These are phyloP conservation scores for Telmatochromis sp. DNA, from an alignment of 2,113 vertebrate species.

Conservation along the genomic window DNA sequence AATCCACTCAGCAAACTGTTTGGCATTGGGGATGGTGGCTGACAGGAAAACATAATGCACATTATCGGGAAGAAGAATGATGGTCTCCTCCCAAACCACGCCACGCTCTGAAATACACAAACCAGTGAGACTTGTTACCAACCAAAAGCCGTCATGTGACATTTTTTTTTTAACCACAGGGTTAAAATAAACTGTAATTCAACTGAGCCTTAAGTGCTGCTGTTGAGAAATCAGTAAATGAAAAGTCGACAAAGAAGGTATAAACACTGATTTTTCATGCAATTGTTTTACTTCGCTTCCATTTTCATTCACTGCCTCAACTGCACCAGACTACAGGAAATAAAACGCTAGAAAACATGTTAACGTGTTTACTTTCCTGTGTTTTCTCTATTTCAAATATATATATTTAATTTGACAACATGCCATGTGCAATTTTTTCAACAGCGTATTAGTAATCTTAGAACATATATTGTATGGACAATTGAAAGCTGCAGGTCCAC, in stretches of 20 bases:
- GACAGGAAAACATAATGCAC: constrained; percentile 98
- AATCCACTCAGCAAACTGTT: constrained; percentile 98
- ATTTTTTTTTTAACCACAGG: not conserved
- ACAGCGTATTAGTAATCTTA: not conserved
- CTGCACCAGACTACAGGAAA: not conserved
- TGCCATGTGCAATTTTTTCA: not conserved
- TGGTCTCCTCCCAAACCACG: constrained; percentile 98
- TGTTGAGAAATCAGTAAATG: not conserved
- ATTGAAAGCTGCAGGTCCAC: not conserved
- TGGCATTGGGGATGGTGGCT: constrained; percentile 95
- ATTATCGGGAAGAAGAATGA: constrained; percentile 97
- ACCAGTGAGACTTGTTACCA: not conserved
- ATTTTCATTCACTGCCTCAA: not conserved
- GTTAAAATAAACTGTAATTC: not conserved
- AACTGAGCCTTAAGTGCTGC: not conserved
- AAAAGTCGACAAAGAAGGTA: not conserved
- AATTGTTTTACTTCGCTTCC: not conserved
- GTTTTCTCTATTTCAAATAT: not conserved
- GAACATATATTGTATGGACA: not conserved
- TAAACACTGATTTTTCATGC: not conserved
- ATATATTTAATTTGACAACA: not conserved
- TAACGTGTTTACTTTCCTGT: not conserved
- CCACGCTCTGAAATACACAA: constrained; percentile 81
- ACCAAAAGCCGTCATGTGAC: not conserved
- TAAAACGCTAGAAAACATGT: not conserved